Base-by-base conservation (phyloP, 2,888 invertebrate species). In the Tenthredo distinguenda region DNA sequence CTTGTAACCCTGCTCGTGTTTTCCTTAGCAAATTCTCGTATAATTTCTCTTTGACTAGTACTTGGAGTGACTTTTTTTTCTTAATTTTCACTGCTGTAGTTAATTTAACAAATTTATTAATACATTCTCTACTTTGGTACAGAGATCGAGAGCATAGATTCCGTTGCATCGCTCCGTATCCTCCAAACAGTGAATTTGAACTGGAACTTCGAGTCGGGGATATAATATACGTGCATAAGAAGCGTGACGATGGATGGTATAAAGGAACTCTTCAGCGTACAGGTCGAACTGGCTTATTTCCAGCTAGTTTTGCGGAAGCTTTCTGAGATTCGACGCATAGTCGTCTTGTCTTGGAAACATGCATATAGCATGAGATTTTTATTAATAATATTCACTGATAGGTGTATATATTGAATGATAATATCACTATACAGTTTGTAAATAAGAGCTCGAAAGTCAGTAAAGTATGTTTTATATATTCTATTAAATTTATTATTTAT, bases 201-300 rank as follows among this genome's bases (percentile, higher is more conserved):
- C 93, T 99, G 89, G 98, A 98, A 92, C 94, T 99, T 74, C 97
- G 97, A 89, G 96, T 98, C 65, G 98, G 98, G 87, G 99, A 99
- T 91, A 96, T 98, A 85, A 98, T 99, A 88, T 96, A 97, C 89
- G 98, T 99, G 31, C 97, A 98, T 91, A 97, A 97, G 91, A 98
- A 98, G 92, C 96, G 98, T 84, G 98, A 98, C 83, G 98, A 99
- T 92, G 99, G 99, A 77, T 99, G 99, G 99, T 99, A 97, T 94
- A 98, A 98, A 92, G 99, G 99, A 31, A 98, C 98, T 0, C 95
- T 98, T 89, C 97, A 98, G 89, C 95, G 98, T 85, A 98, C 98
- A 1, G 98, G 98, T 58, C 97, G 98, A 90, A 98, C 98, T 5
- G 99, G 99, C n/a, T 95, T 99, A 71, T 99, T 99, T 94, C 99